phyloP scores from a whole-genome alignment of 2,888 invertebrate genomes.

The Sarcophaga caerulescens region DNA sequence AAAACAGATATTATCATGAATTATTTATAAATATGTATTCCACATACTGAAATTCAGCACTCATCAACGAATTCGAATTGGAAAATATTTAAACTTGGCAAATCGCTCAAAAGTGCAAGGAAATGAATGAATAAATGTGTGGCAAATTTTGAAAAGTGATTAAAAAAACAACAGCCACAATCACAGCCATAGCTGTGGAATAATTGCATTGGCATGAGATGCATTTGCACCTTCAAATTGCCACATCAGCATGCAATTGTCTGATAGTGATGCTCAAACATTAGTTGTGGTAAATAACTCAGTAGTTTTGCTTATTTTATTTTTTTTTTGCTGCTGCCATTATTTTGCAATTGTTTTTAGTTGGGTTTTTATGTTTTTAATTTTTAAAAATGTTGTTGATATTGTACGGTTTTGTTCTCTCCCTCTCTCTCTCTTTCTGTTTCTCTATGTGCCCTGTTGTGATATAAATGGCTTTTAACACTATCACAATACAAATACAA shows the following conservation, averaged over 20 bases:
- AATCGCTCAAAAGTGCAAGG: too few species aligned
- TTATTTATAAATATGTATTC: not conserved
- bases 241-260: constrained; percentile 17
- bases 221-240: constrained; percentile 25
- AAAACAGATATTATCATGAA: not conserved
- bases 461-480: constrained; percentile 29
- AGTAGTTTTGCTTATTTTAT: constrained; percentile 28
- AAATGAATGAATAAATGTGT: too few species aligned
- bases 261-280: constrained; percentile 51
- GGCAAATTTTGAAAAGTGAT: too few species aligned
- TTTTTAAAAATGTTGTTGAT: constrained; percentile 23
- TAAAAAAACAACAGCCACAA: too few species aligned
- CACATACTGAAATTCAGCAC: too few species aligned
- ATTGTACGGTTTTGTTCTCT: too few species aligned
- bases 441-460: constrained; percentile 2
- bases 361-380: constrained; percentile 5
- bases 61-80: too few species aligned
- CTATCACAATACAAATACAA: not conserved
- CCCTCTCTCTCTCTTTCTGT: constrained; percentile 32
- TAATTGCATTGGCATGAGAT: constrained; percentile 6
- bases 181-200: not conserved
- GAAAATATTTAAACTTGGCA: too few species aligned
- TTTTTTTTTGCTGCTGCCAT: not conserved
- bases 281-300: constrained; percentile 47
- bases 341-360: not conserved